A percentile compares a stretch with the other conserved stretches of the same genome.
These are phyloP conservation scores for Lagopus muta DNA, from an alignment of 2,113 vertebrate species.

Conservation along the genomic window DNA sequence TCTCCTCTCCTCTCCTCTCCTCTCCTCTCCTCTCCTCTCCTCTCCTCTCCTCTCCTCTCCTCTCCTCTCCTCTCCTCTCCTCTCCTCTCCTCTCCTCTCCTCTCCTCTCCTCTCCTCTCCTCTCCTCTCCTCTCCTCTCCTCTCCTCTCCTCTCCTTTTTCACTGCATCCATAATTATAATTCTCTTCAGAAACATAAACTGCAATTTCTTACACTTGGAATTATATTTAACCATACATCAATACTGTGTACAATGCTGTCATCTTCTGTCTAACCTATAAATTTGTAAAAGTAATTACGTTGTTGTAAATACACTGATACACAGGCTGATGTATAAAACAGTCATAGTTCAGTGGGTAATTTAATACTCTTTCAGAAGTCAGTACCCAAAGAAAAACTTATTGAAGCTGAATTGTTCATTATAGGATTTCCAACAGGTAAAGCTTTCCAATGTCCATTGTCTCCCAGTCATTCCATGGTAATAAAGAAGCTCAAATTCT, in stretches of 20 bases:
- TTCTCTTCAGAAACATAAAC: background rate
- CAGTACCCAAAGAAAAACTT: background rate
- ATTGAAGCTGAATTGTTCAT: conserved; percentile 58
- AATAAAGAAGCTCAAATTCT: conserved; percentile 24
- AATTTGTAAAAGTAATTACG: conserved; percentile 8
- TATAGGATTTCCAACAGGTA: conserved; percentile 22
- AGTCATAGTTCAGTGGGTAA: background rate
- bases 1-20: no score
- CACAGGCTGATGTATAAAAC: conserved; percentile 1
- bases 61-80: no score
- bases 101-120: no score
- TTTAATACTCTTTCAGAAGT: conserved; percentile 30
- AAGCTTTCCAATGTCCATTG: conserved; percentile 8
- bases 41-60: no score
- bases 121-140: no score
- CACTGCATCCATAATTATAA: background rate
- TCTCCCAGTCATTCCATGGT: background rate
- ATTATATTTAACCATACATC: conserved; percentile 1
- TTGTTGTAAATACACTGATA: conserved; percentile 36
- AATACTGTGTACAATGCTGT: background rate
- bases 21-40: no score
- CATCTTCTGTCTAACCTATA: conserved; percentile 7
- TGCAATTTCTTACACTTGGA: background rate
- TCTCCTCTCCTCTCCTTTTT: background rate
- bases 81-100: no score